Base-by-base conservation (phyloP, 2,888 invertebrate species). In the Thera britannica region DNA sequence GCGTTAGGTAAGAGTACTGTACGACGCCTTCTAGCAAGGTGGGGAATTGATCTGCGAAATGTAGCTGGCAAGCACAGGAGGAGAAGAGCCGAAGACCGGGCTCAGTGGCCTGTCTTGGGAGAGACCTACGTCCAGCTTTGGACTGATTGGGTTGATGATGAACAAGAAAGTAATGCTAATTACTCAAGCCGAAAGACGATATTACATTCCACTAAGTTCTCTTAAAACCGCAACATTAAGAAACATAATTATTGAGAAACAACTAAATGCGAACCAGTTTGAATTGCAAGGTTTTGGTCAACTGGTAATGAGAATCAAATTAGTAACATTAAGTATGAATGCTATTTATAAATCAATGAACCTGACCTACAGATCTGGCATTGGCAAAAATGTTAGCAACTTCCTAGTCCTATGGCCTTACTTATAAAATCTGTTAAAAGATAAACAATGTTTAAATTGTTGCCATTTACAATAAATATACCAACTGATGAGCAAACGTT, bases 221-320 rank as follows among this genome's bases (percentile, higher is more conserved):
- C 44, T 44, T 44, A 44, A 44, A 46, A 9, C 44, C 44, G 9
- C 9, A 9, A 9, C 9, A 46, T 46, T 41, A 46, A 23, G 7
- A 52, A 52, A 8, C 52, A 34, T 52, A 23, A 23, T 23, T 23
- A 52, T 52, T 6, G 23, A 51, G 23, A 23, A 34, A 9, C 34
- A 46, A 9, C 9, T 46, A 58, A 65, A 46, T 52, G 55, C n/a
- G 12, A 65, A 62, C 65, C 58, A 34, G 62, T 69, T 65, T 59
- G 34, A 54, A 34, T 23, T 58, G 55, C 62, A 65, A 65, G 59
- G 62, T 62, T 46, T 59, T 51, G 44, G 6, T 46, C 9, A 9
- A 46, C 44, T 46, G 56, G 36, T 62, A 57, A 66, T 67, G 58
- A 69, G 58, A 55, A 62, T 59, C 56, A 55, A 49, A 62, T 56